phyloP scores from a whole-genome alignment of 2,888 invertebrate genomes.

The Yponomeuta sedellus region DNA sequence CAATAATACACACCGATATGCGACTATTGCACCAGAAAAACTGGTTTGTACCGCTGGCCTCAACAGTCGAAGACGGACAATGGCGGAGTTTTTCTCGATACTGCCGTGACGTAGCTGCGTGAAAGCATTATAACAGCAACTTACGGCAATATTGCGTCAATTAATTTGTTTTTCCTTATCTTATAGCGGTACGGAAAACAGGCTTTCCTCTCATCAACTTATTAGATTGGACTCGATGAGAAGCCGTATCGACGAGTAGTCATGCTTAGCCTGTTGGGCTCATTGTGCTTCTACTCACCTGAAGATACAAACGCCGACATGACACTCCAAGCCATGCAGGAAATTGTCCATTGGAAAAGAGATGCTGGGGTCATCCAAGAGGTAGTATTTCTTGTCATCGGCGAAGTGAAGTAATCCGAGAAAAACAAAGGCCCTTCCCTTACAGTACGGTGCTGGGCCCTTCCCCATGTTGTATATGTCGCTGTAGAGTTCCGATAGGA shows the following conservation, averaged over 20 bases:
- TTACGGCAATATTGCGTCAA: too few species aligned
- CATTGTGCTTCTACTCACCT: conserved; percentile 35
- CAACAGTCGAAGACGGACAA: too few species aligned
- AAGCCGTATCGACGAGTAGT: background rate
- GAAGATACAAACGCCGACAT: conserved; percentile 56
- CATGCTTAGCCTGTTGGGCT: background rate
- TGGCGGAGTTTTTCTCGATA: too few species aligned
- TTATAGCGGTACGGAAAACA: too few species aligned
- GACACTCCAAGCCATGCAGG: conserved; percentile 63
- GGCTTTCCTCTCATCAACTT: too few species aligned
- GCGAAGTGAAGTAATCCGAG: conserved; percentile 59
- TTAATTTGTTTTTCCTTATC: too few species aligned
- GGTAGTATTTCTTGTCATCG: conserved; percentile 54
- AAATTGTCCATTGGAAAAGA: conserved; percentile 61
- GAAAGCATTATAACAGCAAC: too few species aligned
- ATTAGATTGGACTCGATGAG: too few species aligned
- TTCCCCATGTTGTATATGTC: conserved; percentile 64
- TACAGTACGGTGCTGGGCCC: conserved; percentile 53
- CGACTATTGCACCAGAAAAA: too few species aligned
- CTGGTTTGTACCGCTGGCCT: too few species aligned
- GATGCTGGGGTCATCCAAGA: conserved; percentile 60
- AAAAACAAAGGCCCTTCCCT: conserved; percentile 56
- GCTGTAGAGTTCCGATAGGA: conserved; percentile 60
- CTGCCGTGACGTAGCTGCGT: too few species aligned
- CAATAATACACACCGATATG: too few species aligned